Evolutionary conservation across 2,113 vertebrate species (phyloP).

Genomic region (Seriola quinqueradiata): DNA sequence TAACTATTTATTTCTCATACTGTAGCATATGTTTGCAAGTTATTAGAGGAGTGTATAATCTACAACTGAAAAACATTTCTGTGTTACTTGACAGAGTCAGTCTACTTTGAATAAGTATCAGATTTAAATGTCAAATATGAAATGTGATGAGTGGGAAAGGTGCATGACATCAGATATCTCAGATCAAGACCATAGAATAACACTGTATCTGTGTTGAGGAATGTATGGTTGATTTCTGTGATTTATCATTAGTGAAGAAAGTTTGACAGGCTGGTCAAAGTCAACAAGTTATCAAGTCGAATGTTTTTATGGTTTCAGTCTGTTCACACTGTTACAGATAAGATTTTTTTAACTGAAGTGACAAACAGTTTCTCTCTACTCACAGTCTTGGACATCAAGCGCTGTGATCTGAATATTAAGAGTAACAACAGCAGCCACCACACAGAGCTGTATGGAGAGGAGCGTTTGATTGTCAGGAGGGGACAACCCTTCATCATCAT

Average conservation of each 20-base stretch:
- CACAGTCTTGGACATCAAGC: constrained; percentile 85
- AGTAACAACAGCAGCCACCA: constrained; percentile 86
- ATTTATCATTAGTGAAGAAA: no score
- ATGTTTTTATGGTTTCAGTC: not conserved
- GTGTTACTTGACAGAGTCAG: not conserved
- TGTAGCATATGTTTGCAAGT: not conserved
- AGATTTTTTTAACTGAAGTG: not conserved
- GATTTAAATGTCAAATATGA: constrained; percentile 26
- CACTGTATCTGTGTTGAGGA: not conserved
- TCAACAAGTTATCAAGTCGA: not conserved
- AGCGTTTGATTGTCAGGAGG: constrained; percentile 86
- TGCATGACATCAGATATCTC: constrained; percentile 32
- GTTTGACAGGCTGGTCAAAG: no score
- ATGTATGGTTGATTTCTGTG: constrained; percentile 6
- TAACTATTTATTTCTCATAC: constrained; percentile 10
- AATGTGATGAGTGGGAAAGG: constrained; percentile 35
- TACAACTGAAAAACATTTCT: not conserved
- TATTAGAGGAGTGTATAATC: not conserved
- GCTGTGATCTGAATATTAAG: constrained; percentile 85
- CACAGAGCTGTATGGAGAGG: constrained; percentile 73
- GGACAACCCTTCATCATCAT: constrained; percentile 88
- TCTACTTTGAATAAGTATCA: not conserved
- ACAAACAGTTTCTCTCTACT: not conserved
- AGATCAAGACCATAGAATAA: not conserved
- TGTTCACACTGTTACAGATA: not conserved